Base-by-base conservation (phyloP, 2,888 invertebrate genomes). In the Xylophagus ater region DNA sequence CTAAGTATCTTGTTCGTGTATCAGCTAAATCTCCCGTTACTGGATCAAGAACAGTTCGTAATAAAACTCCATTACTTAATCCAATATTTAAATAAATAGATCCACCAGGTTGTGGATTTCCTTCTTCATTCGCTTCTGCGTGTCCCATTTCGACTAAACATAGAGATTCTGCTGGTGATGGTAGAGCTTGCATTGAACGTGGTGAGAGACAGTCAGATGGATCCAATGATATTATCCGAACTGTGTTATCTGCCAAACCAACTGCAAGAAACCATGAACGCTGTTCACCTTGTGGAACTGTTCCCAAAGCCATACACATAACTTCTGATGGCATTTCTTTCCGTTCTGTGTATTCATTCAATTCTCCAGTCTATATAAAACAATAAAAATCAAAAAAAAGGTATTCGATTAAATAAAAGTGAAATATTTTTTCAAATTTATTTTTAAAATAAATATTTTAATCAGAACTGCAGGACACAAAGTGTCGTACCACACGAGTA, bases 311-410 rank as follows among this genome's bases (percentile, higher is more conserved):
- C 97, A 98, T 97, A 59, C 97, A 99, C 49, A 97, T 84, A 1
- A 98, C 94, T 63, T 98, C 97, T 1, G 88, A 83, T 5, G 90
- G 86, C 80, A 98, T 82, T 58, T 94, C 90, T 56, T 94, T 93
- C 8, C 96, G 75, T 59, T 97, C 96, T 7, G 93, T 94, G 61
- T 96, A 98, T 62, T 99, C 98, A 66, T 98, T 96, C 34, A 99
- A 68, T 63, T 96, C 93, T 2, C 97, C 97, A 49, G 92, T 89
- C 93, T 94, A 62, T 30, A 71, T 72, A 50, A 47, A 9, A 8
- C 10, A 2, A 45, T 51, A 47, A 29, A 47, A 26, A 32, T 29
- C 46, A 40, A 19, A 7, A 8, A 4, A 21, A 48, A 29, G 30
- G 4, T 18, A 9, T 17, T 24, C 15, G 4, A 17, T 33, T 14